Evolutionary conservation across 2,888 invertebrate species (phyloP).

Genomic region (Zelleria hepariella): DNA sequence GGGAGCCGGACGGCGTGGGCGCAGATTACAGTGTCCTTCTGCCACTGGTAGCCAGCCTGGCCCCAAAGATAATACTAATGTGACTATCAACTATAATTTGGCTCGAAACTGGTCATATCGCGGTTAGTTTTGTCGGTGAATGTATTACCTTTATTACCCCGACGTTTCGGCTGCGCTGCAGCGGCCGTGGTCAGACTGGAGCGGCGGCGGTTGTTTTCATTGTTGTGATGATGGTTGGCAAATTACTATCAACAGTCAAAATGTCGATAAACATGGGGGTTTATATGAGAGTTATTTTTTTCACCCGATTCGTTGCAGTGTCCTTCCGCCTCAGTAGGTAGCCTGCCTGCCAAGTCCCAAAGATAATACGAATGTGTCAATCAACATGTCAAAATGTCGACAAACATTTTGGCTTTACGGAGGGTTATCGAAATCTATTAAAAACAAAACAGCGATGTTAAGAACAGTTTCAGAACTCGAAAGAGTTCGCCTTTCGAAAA

Average conservation of each 20-base stretch:
- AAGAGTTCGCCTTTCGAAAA: constrained; percentile 5
- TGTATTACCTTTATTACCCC: no score
- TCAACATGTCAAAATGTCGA: neutral
- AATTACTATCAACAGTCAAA: no score
- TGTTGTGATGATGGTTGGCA: no score
- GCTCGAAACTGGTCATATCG: no score
- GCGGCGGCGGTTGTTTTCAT: no score
- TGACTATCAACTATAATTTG: neutral
- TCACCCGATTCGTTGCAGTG: no score
- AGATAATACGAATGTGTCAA: neutral
- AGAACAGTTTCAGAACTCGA: constrained; percentile 1
- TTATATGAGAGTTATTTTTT: no score
- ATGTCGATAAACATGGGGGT: no score
- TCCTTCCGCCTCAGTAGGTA: constrained; percentile 37
- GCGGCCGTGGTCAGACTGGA: no score
- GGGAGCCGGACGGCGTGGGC: constrained; percentile 54
- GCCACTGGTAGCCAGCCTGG: neutral
- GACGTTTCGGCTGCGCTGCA: no score
- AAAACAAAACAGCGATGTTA: neutral
- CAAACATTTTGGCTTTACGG: neutral
- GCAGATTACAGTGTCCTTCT: constrained; percentile 43
- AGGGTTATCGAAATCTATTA: neutral
- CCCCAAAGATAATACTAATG: neutral
- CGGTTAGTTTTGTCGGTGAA: no score
- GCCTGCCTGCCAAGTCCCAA: neutral